Evolutionary conservation across 1,140 invertebrate species (phyloP).

Genomic region (Muscidifurax raptorellus): DNA sequence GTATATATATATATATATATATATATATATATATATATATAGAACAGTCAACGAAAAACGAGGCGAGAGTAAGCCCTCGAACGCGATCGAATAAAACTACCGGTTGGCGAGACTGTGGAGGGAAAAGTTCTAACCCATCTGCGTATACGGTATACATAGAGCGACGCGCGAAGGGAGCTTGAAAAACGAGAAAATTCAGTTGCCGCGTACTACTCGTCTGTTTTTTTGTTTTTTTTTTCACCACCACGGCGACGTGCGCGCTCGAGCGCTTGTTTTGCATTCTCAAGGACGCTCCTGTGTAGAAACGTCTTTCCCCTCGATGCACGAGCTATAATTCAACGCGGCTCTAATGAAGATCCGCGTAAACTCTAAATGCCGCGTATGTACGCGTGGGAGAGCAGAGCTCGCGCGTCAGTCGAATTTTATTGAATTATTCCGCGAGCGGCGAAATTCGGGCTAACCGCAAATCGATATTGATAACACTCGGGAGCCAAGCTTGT

Average conservation of each 20-base stretch:
- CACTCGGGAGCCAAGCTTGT: background rate
- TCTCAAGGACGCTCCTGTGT: no score
- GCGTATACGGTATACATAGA: background rate
- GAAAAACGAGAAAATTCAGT: background rate
- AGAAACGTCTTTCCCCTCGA: no score
- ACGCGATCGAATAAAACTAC: conserved; percentile 30
- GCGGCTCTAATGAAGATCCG: no score
- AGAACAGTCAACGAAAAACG: no score
- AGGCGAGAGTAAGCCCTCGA: conserved; percentile 9
- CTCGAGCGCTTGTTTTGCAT: no score
- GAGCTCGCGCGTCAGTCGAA: background rate
- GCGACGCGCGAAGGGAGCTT: background rate
- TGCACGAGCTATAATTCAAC: no score
- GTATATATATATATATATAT: no score
- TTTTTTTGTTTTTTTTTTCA: no score
- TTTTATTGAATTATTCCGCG: background rate
- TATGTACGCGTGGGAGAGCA: no score
- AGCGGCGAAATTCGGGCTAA: background rate
- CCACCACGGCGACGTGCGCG: no score
- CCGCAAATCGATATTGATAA: background rate
- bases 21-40: no score
- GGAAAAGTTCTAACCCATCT: background rate
- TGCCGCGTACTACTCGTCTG: background rate
- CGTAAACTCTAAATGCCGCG: no score
- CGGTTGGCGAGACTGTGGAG: background rate